Evolutionary conservation across 35 echinoderm and acorn worm species (phyloP), one percentile per base, ranked within the genome.

Genomic region (Holothuria glaberrima): DNA sequence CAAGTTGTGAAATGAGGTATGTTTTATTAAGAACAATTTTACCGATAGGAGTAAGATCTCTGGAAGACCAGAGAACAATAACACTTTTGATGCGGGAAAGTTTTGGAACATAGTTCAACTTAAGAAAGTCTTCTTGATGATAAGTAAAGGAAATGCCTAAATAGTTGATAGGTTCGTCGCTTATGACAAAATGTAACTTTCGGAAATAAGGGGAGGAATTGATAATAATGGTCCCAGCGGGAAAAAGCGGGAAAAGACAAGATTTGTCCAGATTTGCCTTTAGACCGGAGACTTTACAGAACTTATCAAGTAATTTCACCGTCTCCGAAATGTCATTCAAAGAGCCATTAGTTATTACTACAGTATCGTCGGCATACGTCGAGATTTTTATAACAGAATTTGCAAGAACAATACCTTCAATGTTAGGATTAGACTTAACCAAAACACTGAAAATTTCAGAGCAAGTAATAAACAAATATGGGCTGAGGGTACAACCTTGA

Each of bases 71-170:
- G 20, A 75, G 9, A 75, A n/a, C 7, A 9, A 31, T 75, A 30
- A 30, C 10, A 21, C n/a, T 75, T 41, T 30, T 75, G 9, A 75
- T 75, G 28, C 71, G 71, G 10, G 71, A 75, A 75, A 75, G 25
- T 75, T 75, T 75, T 41, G 71, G 71, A 41, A 4, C 31, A 7
- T 35, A 75, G 20, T 75, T 75, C 71, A 75, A 35, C 19, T 4
- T 30, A 75, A 75, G 26, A 5, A 75, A 75, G 28, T 4, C 62
- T 6, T 18, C 62, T 65, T 41, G 62, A 3, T 65, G 62, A 65
- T 65, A 16, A 20, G 18, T 65, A 65, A 4, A 65, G 62, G 21
- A 75, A 31, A 75, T 75, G 9, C 18, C 27, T 41, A 75, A 75
- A 41, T 75, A 75, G 0, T 75, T 75, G 24, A 30, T 9, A 75